These are phyloP conservation scores for Idaea straminata DNA, from an alignment of 2,888 invertebrate genomes.

Conservation along the genomic window DNA sequence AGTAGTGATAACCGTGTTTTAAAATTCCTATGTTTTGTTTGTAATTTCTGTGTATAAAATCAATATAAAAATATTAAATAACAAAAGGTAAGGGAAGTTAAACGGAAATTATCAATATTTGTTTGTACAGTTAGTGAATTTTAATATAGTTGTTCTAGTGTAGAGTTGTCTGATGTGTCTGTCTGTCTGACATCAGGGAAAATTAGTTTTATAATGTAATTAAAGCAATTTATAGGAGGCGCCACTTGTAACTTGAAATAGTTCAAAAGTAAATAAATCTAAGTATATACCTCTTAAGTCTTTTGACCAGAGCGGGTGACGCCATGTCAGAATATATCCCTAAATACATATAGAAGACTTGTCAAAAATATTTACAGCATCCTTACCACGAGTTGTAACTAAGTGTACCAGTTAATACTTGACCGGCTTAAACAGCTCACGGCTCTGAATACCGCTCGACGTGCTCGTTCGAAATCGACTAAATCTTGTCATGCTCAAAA, in stretches of 20 bases:
- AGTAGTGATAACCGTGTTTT: too few relatives aligned
- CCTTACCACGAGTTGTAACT: too few relatives aligned
- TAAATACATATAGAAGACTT: too few relatives aligned
- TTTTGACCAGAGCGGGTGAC: too few relatives aligned
- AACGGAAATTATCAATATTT: constrained; percentile 15
- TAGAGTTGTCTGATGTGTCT: constrained; percentile 5
- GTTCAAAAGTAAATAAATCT: neutral
- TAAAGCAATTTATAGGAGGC: constrained; percentile 1
- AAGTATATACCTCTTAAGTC: neutral
- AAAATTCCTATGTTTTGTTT: too few relatives aligned
- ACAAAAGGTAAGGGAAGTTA: constrained; percentile 22
- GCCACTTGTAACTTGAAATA: neutral
- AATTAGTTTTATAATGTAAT: neutral
- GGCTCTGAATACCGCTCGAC: too few relatives aligned
- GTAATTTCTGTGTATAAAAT: neutral
- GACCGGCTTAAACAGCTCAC: too few relatives aligned
- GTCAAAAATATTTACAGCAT: too few relatives aligned
- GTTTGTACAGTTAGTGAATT: constrained; percentile 35
- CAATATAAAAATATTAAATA: neutral
- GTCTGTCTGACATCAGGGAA: neutral
- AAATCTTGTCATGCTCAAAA: too few relatives aligned
- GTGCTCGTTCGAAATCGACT: too few relatives aligned
- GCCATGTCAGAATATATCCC: too few relatives aligned
- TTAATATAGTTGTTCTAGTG: constrained; percentile 25
- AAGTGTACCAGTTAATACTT: too few relatives aligned